Evolutionary conservation across 2,888 invertebrate species (phyloP), one percentile per base, ranked within the genome.

Genomic region (Atherix ibis): DNA sequence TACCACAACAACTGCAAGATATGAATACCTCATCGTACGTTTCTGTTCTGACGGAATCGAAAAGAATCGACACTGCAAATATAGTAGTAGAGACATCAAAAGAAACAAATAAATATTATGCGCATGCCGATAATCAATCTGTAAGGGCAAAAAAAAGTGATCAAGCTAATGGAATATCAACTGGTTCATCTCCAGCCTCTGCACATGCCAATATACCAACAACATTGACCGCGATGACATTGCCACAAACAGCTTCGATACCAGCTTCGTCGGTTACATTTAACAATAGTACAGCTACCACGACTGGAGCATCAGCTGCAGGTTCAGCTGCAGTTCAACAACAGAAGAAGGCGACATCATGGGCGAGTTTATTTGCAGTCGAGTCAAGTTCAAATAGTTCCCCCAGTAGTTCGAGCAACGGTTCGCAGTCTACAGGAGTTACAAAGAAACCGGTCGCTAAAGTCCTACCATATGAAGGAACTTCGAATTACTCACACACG

Each of bases 331-430:
- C n/a, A n/a, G n/a, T n/a, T n/a, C n/a, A n/a, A n/a, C n/a, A n/a
- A n/a, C n/a, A n/a, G n/a, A n/a, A n/a, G n/a, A n/a, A n/a, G n/a
- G n/a, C n/a, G n/a, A 48, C 71, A 32, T 73, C 76, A 1, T 77
- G 77, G 77, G 76, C 76, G 2, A 75, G 76, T 53, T 50, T 77
- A 12, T 76, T 77, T 53, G 67, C 64, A 3, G 51, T 41, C 39
- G 66, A 46, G 17, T 43, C 28, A 6, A 26, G 26, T 26, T 22
- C 22, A 10, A 22, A 22, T 22, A 10, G 6, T 10, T 8, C 22
- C 10, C 6, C 22, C 6, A 8, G 6, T 6, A 6, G 6, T 50
- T 3, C 40, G 33, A 13, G 49, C 38, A 27, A 33, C 34, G 18
- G 37, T 38, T 18, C 38, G 43, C 24, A 40, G 39, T 22, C 17